Evolutionary conservation across 2,888 invertebrate species (phyloP).

Genomic region (Sinohyriopsis cumingii): DNA sequence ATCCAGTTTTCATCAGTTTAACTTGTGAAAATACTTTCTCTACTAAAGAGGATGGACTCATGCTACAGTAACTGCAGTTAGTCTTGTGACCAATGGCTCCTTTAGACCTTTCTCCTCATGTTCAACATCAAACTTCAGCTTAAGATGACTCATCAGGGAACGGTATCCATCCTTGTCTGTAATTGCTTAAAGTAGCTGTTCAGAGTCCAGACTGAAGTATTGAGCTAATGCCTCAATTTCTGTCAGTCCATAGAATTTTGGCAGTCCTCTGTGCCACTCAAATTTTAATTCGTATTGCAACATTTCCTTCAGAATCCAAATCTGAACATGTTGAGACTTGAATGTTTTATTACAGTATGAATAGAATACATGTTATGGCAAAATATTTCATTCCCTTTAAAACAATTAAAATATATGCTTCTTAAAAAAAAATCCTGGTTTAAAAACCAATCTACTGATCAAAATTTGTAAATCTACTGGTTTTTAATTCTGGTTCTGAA

Average conservation of each 20-base stretch:
- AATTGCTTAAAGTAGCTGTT: constrained; percentile 10
- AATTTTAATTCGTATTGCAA: background rate
- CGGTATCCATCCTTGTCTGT: background rate
- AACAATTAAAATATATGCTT: too few relatives aligned
- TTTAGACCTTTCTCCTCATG: constrained; percentile 7
- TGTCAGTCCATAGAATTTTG: constrained; percentile 9
- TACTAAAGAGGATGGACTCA: constrained; percentile 4
- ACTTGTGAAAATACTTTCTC: constrained; percentile 22
- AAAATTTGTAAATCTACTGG: too few relatives aligned
- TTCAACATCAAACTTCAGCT: constrained; percentile 3
- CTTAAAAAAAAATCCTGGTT: too few relatives aligned
- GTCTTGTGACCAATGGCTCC: constrained; percentile 1
- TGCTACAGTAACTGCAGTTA: constrained; percentile 10
- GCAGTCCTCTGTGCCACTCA: constrained; percentile 5
- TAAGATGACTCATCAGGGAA: background rate
- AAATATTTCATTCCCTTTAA: too few relatives aligned
- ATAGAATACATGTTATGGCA: too few relatives aligned
- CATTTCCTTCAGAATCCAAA: too few relatives aligned
- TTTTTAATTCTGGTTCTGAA: too few relatives aligned
- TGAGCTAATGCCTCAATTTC: constrained; percentile 16
- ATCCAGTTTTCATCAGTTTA: constrained; percentile 14
- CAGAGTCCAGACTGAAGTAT: constrained; percentile 13
- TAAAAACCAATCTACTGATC: too few relatives aligned
- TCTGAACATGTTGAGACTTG: too few relatives aligned
- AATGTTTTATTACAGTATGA: too few relatives aligned